Percentiles rank a stretch among this genome's conserved stretches.
phyloP scores from a whole-genome alignment of 2,888 invertebrate genomes.

The Sinopyrophorus schimmeli region DNA sequence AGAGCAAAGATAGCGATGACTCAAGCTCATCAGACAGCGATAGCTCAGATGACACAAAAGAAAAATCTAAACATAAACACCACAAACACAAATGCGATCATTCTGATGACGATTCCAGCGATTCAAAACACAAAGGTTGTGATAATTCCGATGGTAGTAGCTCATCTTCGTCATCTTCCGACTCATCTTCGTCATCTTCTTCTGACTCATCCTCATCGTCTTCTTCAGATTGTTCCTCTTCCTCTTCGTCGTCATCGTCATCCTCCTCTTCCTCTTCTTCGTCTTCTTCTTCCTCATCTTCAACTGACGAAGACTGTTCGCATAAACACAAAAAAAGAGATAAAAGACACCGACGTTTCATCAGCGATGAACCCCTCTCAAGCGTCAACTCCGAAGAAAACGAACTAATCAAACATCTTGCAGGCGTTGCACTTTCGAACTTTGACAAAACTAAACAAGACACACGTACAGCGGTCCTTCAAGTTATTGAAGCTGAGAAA shows the following conservation, averaged over 20 bases:
- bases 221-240: too few species aligned
- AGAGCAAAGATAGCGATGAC: conserved; percentile 22
- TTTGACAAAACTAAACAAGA: conserved; percentile 59
- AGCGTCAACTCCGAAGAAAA: conserved; percentile 44
- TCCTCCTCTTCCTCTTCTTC: background rate
- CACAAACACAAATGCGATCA: conserved; percentile 12
- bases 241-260: background rate
- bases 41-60: conserved; percentile 25
- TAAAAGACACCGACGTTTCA: conserved; percentile 33
- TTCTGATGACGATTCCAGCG: too few species aligned
- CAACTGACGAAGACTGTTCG: conserved; percentile 21
- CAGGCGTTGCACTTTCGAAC: conserved; percentile 55
- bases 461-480: conserved; percentile 55
- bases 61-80: conserved; percentile 14
- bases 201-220: too few species aligned
- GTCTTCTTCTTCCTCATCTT: conserved; percentile 2
- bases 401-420: conserved; percentile 49
- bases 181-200: conserved; percentile 8
- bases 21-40: conserved; percentile 25
- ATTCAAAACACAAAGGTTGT: too few species aligned
- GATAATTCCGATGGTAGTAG: background rate
- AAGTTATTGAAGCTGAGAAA: conserved; percentile 55
- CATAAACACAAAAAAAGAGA: conserved; percentile 14
- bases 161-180: background rate
- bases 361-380: conserved; percentile 30